Base-by-base conservation (phyloP, 2,888 invertebrate species). In the Globia sparganii region DNA sequence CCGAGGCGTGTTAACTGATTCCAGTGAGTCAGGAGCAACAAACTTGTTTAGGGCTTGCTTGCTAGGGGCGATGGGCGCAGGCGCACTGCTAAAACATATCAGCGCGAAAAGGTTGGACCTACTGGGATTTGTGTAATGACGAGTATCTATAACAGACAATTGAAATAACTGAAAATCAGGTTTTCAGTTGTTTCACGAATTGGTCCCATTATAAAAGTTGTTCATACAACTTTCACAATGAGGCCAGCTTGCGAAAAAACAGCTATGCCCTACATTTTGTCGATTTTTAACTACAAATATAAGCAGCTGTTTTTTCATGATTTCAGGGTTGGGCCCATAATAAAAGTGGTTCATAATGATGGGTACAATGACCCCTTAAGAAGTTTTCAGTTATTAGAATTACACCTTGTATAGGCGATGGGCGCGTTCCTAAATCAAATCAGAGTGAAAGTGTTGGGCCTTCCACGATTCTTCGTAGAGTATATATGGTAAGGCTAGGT, bases 1-100 rank as follows among this genome's bases (percentile, higher is more conserved):
- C 86, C 49, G 77, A 76, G 89, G 89, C 86, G 67, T 67, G 75
- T n/a, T 86, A 84, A 83, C 78, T 80, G 78, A 84, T 87, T 81
- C 66, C 74, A 72, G 68, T 73, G 72, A 73, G 62, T 75, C 34
- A 61, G 46, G 56, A 79, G 72, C 85, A 87, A 87, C 85, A 86
- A 84, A n/a, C n/a, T n/a, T n/a, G n/a, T n/a, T n/a, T n/a, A n/a
- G n/a, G n/a, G n/a, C n/a, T n/a, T n/a, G n/a, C n/a, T n/a, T n/a
- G n/a, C n/a, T n/a, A n/a, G n/a, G n/a, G 87, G 87, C 87, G 85
- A 87, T 80, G 34, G 68, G 66, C 34, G 34, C 43, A 62, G 28
- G 58, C 13, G 71, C 34, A 49, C 13, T 49, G 62, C 67, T 84
- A 75, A 73, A 77, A 77, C 80, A 84, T 69, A 75, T 75, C 80